Conservation (phyloP, 2,888 invertebrate species). For the Heterodera filipjevi region DNA sequence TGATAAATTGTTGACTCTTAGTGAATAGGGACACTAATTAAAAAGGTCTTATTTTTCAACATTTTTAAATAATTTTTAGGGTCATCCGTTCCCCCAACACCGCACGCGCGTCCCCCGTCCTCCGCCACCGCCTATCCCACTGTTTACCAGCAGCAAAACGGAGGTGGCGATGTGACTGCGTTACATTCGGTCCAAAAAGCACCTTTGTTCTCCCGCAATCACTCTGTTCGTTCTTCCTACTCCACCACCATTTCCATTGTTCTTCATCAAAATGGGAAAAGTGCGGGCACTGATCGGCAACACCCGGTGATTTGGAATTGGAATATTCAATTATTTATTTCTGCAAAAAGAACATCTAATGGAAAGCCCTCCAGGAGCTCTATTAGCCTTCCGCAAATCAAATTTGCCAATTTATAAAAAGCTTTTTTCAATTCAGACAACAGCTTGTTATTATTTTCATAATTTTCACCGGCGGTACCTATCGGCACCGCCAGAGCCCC, state of each 20-base stretch:
- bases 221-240: not conserved
- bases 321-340: no score
- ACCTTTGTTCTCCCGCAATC: not conserved
- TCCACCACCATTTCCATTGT: conserved; percentile 1
- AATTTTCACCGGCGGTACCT: no score
- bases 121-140: not conserved
- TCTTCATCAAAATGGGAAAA: not conserved
- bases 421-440: no score
- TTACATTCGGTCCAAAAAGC: not conserved
- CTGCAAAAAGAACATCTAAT: no score
- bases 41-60: no score
- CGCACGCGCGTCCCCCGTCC: not conserved
- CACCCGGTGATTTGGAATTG: not conserved
- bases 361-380: no score
- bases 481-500: no score
- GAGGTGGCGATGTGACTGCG: not conserved
- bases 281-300: not conserved
- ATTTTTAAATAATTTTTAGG: not conserved
- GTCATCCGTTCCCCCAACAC: not conserved
- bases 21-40: no score
- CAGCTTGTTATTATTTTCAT: no score
- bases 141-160: not conserved
- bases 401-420: no score
- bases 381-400: no score
- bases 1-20: no score